A percentile compares a stretch with the other conserved stretches of the same genome.
These are phyloP conservation scores for Sycobia sp. DNA, from an alignment of 1,140 invertebrate genomes.

Conservation along the genomic window DNA sequence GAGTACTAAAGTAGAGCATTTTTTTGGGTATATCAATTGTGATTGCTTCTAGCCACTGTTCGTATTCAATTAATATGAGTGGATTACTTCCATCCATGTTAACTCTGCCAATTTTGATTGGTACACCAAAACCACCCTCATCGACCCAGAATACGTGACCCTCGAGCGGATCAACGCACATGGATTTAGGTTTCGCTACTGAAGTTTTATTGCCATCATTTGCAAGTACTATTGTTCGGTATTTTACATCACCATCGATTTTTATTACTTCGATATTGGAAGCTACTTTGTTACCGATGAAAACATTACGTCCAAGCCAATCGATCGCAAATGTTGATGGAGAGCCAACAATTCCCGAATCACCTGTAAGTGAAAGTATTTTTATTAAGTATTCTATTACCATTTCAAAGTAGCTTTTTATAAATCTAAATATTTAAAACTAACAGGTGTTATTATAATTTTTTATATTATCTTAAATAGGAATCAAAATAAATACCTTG, in stretches of 20 bases:
- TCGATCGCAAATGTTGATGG: slow-evolving; percentile 93
- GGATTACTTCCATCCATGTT: slow-evolving; percentile 92
- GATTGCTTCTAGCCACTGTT: slow-evolving; percentile 79
- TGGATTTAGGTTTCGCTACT: slow-evolving; percentile 84
- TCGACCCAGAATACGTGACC: slow-evolving; percentile 92
- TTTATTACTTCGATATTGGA: slow-evolving; percentile 93
- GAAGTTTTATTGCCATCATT: slow-evolving; percentile 88
- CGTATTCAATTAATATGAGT: slow-evolving; percentile 68
- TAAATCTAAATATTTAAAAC: too few species aligned
- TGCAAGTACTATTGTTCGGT: slow-evolving; percentile 85
- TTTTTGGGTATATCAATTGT: slow-evolving; percentile 85
- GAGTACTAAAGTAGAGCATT: slow-evolving; percentile 84
- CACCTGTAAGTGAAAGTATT: slow-evolving; percentile 44
- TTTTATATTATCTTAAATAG: too few species aligned
- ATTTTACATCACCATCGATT: slow-evolving; percentile 82
- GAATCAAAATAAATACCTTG: slow-evolving; percentile 15
- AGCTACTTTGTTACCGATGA: slow-evolving; percentile 88
- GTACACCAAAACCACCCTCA: slow-evolving; percentile 88
- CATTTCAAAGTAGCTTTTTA: too few species aligned
- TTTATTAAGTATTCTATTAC: background rate
- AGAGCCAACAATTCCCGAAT: slow-evolving; percentile 85
- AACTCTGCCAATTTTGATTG: slow-evolving; percentile 87
- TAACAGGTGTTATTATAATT: too few species aligned
- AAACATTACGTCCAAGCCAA: slow-evolving; percentile 94
- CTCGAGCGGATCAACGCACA: slow-evolving; percentile 88